Conservation (phyloP, 2,113 vertebrate species). For the Heteronetta atricapilla region DNA sequence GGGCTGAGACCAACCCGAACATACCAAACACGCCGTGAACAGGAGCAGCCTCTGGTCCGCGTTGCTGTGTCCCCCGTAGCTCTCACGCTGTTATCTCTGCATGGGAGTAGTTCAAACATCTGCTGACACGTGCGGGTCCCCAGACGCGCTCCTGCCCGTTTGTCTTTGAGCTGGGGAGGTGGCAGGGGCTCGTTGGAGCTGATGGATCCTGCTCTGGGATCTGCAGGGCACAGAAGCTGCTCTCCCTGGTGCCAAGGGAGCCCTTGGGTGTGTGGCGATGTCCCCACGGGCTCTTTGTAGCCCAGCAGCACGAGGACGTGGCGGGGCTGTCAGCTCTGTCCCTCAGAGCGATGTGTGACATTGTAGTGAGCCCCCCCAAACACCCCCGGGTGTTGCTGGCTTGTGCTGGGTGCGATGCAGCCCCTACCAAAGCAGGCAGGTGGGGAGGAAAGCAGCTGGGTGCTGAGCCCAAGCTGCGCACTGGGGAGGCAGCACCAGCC, state of each 20-base stretch:
- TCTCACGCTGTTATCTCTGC: neutral
- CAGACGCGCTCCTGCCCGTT: neutral
- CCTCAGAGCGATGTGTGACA: accelerated
- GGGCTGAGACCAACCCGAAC: neutral
- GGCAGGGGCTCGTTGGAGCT: neutral
- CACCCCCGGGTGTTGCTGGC: accelerated
- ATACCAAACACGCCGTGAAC: accelerated
- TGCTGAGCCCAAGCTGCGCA: too few species aligned
- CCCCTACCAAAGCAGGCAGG: neutral
- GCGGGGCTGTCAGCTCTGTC: neutral
- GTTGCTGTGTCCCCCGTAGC: neutral
- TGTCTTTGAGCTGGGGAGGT: accelerated
- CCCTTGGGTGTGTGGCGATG: neutral
- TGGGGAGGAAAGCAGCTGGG: neutral
- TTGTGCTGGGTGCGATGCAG: neutral
- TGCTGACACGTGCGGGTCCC: neutral
- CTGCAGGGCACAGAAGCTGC: accelerated
- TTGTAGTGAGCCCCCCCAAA: neutral
- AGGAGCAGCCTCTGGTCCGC: accelerated
- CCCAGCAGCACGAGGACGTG: accelerated
- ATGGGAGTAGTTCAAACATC: conserved; percentile 1
- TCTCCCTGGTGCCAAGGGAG: neutral
- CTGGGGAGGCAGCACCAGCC: neutral
- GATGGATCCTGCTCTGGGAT: neutral
- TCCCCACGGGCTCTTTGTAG: neutral